Base-by-base conservation (phyloP, 2,888 invertebrate species). In the Cetonia aurata region DNA sequence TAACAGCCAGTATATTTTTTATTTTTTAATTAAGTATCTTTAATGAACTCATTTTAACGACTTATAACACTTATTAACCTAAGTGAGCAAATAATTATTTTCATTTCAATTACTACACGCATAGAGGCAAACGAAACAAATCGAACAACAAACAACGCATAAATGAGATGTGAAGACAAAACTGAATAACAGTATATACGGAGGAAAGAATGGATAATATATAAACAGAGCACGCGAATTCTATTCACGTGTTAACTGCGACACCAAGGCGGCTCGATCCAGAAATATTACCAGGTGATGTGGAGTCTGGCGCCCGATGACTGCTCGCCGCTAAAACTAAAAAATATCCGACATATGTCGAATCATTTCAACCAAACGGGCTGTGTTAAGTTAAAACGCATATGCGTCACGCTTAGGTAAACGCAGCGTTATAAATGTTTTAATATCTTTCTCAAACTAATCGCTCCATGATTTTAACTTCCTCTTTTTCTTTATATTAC, bases 241-340 rank as follows among this genome's bases (percentile, higher is more conserved):
- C 37, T 37, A 37, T 37, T 62, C 62, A 62, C 31, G 31, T 57
- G 60, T 48, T 31, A 6, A 25, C 19, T 31, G 48, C 13, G 25
- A 42, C 57, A 44, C 19, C 33, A 62, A 50, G 48, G 15, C 62
- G 25, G 37, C 8, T 48, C 33, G 44, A 50, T 62, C 62, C 62
- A 44, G 50, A 62, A 62, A 62, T 62, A 62, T 62, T 48, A 62
- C 62, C 62, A 62, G 62, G 62, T 62, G 62, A 62, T 62, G 62
- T 9, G 31, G 62, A 33, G 37, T 37, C 62, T 33, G 62, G 62
- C 62, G 62, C 62, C 62, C 48, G 62, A 48, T 62, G 37, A 48
- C 48, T 48, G 62, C 48, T 15, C 48, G 44, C 44, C 31, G 48
- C 50, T 17, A 25, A 52, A 62, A 62, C 33, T 10, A 62, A 50